Evolutionary conservation across 2,888 invertebrate species (phyloP).

Genomic region (Spialia ferax): DNA sequence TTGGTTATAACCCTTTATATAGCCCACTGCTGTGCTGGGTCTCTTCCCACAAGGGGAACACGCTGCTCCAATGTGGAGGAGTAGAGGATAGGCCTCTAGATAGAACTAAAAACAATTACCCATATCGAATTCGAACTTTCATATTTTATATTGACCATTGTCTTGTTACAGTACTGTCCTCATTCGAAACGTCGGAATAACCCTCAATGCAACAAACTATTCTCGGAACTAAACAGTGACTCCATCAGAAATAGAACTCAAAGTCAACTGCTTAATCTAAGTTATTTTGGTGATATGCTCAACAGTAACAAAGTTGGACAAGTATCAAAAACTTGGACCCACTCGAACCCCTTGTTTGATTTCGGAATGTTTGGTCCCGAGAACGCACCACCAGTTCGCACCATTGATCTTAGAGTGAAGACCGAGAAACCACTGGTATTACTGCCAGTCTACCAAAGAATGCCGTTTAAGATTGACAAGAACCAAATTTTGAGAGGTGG

Average conservation of each 20-base stretch:
- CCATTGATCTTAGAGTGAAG: constrained; percentile 59
- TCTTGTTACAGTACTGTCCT: constrained; percentile 70
- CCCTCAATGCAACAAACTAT: constrained; percentile 60
- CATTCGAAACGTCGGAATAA: constrained; percentile 58
- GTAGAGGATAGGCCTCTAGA: no score
- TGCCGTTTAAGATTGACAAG: constrained; percentile 39
- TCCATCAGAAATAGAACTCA: constrained; percentile 48
- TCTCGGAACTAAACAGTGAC: constrained; percentile 56
- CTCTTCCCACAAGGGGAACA: no score
- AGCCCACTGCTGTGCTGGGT: no score
- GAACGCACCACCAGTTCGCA: constrained; percentile 58
- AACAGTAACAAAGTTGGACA: constrained; percentile 9
- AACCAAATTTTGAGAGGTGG: constrained; percentile 11
- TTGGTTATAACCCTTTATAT: no score
- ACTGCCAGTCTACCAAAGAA: constrained; percentile 65
- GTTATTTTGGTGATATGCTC: constrained; percentile 57
- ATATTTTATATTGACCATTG: no score
- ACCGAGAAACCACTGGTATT: constrained; percentile 56
- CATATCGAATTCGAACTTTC: no score
- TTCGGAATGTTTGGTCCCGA: constrained; percentile 60
- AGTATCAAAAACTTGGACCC: neutral
- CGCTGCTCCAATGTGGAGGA: no score
- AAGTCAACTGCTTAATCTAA: constrained; percentile 49
- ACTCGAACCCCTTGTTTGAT: constrained; percentile 53
- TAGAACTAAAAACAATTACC: no score